Conservation (phyloP, 2,888 invertebrate species). For the Aleiodes testaceus region DNA sequence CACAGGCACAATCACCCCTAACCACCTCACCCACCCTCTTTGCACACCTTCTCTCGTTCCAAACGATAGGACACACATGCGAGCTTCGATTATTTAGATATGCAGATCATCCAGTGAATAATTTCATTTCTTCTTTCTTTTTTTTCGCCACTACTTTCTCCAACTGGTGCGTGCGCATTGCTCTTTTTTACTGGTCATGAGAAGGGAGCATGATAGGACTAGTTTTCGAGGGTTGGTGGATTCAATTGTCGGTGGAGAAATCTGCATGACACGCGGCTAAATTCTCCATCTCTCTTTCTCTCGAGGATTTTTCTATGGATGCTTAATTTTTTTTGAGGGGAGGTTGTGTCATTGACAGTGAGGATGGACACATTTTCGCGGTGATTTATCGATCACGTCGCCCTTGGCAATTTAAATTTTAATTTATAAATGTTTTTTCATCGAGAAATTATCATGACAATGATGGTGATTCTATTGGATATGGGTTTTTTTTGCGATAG, state of each 20-base stretch:
- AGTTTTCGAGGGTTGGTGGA: conserved; percentile 10
- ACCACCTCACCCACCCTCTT: conserved; percentile 35
- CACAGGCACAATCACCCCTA: conserved; percentile 10
- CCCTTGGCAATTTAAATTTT: too few species aligned
- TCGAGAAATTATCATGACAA: too few species aligned
- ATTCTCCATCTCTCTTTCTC: conserved; percentile 44
- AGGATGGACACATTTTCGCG: too few species aligned
- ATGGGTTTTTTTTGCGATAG: conserved; percentile 39
- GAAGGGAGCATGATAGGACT: conserved; percentile 35
- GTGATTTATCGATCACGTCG: too few species aligned
- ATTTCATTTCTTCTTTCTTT: conserved; percentile 49
- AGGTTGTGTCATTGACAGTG: neutral
- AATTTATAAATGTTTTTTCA: too few species aligned
- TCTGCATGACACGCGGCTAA: conserved; percentile 49
- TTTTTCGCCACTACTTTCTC: conserved; percentile 26
- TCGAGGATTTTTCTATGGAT: neutral
- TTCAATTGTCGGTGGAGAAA: conserved; percentile 45
- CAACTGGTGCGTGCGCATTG: conserved; percentile 7
- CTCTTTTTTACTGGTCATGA: conserved; percentile 23
- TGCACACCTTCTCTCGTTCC: conserved; percentile 38
- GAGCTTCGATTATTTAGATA: conserved; percentile 73
- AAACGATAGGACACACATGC: conserved; percentile 65
- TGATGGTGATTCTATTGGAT: neutral
- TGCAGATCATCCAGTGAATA: conserved; percentile 69
- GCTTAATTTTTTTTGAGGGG: neutral